A percentile compares a stretch with the other conserved stretches of the same genome.
Conservation (phyloP, 1,140 invertebrate species). For the Drosophila equinoxialis region DNA sequence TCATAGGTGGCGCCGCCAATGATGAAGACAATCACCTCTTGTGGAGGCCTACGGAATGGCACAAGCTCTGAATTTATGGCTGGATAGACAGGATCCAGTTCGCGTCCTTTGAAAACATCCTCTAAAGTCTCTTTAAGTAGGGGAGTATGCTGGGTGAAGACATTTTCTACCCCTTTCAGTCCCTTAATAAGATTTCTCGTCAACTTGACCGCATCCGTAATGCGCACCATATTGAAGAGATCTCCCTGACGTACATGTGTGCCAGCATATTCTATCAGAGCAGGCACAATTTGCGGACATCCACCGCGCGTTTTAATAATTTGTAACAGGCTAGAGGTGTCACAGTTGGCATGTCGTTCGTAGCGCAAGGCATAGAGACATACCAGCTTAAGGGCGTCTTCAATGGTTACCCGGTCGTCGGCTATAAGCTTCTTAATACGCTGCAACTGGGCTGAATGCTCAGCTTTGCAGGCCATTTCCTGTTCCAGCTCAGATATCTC, state of each 20-base stretch:
- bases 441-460: constrained; percentile 94
- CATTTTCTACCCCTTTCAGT: constrained; percentile 97
- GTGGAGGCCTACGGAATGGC: constrained; percentile 85
- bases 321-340: constrained; percentile 89
- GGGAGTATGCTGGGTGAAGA: constrained; percentile 97
- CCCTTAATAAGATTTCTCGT: constrained; percentile 96
- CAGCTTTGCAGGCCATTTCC: constrained; percentile 95
- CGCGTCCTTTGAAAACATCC: constrained; percentile 93
- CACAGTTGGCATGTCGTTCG: constrained; percentile 94
- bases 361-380: constrained; percentile 97
- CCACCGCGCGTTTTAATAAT: constrained; percentile 88
- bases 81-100: constrained; percentile 92
- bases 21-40: constrained; percentile 97
- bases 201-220: constrained; percentile 94
- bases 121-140: constrained; percentile 93
- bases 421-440: constrained; percentile 89
- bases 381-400: constrained; percentile 94
- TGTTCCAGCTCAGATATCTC: constrained; percentile 98
- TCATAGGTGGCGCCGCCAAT: constrained; percentile 99
- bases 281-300: constrained; percentile 86
- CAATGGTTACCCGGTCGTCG: constrained; percentile 88
- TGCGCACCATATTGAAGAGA: constrained; percentile 88
- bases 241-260: constrained; percentile 90
- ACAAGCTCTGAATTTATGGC: constrained; percentile 88
- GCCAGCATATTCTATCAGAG: constrained; percentile 91